phyloP scores from a whole-genome alignment of 2,888 invertebrate species.

The Archips xylosteana region DNA sequence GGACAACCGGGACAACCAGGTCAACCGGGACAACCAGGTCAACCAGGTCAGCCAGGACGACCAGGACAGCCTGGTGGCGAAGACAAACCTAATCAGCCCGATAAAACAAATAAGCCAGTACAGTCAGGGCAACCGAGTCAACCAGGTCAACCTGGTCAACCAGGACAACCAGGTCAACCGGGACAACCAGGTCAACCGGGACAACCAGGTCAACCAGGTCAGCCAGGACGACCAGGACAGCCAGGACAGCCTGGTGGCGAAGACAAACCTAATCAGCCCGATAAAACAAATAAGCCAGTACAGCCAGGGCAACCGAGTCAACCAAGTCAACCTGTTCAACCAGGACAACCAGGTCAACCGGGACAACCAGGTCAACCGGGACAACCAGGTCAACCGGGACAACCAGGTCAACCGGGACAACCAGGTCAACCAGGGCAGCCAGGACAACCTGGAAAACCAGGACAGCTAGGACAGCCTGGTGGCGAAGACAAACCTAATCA shows the following conservation, averaged over 20 bases:
- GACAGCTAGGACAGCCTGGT: not conserved
- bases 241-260: constrained; percentile 9
- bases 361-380: not conserved
- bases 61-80: constrained; percentile 8
- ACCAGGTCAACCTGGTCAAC: constrained; percentile 13
- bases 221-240: not conserved
- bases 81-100: not conserved
- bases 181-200: not conserved
- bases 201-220: not conserved
- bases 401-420: not conserved
- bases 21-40: not conserved
- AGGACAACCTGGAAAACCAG: not conserved
- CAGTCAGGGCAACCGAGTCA: not conserved
- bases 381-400: not conserved
- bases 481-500: not conserved
- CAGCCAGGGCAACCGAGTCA: not conserved
- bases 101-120: not conserved
- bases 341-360: not conserved
- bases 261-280: too few species aligned
- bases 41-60: not conserved
- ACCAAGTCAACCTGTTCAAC: not conserved
- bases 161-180: constrained; percentile 12
- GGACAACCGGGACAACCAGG: not conserved
- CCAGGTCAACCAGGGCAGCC: not conserved
- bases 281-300: constrained; percentile 5